A percentile compares a stretch with the other conserved stretches of the same genome.
These are phyloP conservation scores for Limnephilus rhombicus DNA, from an alignment of 2,888 invertebrate species.

Conservation along the genomic window DNA sequence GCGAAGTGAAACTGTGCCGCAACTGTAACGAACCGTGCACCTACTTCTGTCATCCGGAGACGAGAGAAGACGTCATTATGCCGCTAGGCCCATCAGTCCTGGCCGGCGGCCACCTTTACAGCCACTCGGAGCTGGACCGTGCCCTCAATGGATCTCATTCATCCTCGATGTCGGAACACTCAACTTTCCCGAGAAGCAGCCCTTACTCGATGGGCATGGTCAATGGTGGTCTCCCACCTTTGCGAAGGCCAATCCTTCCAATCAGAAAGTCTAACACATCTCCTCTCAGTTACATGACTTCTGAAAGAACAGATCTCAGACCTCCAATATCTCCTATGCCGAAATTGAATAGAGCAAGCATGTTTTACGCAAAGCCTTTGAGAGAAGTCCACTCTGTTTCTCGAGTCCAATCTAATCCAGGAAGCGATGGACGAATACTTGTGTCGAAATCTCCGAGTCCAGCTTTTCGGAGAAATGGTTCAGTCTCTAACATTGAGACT, in stretches of 20 bases:
- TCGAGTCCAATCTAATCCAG: conserved; percentile 57
- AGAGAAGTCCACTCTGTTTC: conserved; percentile 74
- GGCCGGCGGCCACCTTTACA: conserved; percentile 59
- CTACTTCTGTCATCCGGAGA: background rate
- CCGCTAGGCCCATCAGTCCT: conserved; percentile 68
- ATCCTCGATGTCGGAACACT: conserved; percentile 64
- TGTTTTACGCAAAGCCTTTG: conserved; percentile 74
- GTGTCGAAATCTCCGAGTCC: conserved; percentile 73
- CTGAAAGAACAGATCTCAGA: conserved; percentile 67
- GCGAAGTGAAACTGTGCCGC: conserved; percentile 41
- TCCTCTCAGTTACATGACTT: conserved; percentile 75
- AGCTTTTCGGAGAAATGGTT: conserved; percentile 72
- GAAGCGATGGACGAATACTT: conserved; percentile 64
- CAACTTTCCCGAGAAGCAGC: conserved; percentile 60
- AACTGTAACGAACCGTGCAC: background rate
- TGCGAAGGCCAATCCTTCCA: conserved; percentile 71
- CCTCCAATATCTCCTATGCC: conserved; percentile 70
- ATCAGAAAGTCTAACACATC: conserved; percentile 75
- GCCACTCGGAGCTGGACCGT: conserved; percentile 67
- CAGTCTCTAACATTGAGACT: conserved; percentile 74
- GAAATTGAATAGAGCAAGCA: conserved; percentile 71
- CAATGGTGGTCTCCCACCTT: conserved; percentile 52
- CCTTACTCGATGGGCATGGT: conserved; percentile 37
- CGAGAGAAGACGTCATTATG: conserved; percentile 63
- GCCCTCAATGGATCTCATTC: conserved; percentile 60